Conservation (phyloP, 2,113 vertebrate species). For the Xenotilapia flavipinnis region DNA sequence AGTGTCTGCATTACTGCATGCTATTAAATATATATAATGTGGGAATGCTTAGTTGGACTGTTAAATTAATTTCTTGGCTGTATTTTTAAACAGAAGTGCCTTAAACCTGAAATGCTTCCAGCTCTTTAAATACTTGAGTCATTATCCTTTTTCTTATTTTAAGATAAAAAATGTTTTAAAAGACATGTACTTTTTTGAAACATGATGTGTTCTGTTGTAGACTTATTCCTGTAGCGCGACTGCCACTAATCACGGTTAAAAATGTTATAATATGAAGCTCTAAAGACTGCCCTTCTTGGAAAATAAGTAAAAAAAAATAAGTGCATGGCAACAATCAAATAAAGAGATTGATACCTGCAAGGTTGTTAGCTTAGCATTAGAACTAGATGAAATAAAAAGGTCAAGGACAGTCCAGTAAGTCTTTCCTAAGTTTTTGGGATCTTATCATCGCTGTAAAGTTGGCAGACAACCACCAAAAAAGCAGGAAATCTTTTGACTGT, state of each 20-base stretch:
- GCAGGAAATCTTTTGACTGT: neutral
- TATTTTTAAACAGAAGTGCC: neutral
- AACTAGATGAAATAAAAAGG: neutral
- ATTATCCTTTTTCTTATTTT: neutral
- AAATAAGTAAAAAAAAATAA: neutral
- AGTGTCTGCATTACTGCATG: neutral
- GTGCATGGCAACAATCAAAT: neutral
- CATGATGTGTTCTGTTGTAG: neutral
- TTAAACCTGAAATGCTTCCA: neutral
- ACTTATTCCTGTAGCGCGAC: neutral
- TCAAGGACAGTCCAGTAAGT: neutral
- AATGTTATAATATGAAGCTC: neutral
- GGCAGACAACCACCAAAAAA: neutral
- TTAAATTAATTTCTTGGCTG: neutral
- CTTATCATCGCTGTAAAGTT: neutral
- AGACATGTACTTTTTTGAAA: neutral
- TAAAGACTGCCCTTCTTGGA: neutral
- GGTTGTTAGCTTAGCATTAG: neutral
- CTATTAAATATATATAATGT: neutral
- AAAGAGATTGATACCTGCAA: neutral
- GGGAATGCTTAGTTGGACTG: neutral
- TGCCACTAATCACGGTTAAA: neutral
- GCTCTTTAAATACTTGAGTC: neutral
- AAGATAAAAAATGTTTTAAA: neutral
- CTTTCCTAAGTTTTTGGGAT: neutral